Evolutionary conservation across 2,888 invertebrate species (phyloP), one percentile per base, ranked within the genome.

Genomic region (Aleiodes testaceus): DNA sequence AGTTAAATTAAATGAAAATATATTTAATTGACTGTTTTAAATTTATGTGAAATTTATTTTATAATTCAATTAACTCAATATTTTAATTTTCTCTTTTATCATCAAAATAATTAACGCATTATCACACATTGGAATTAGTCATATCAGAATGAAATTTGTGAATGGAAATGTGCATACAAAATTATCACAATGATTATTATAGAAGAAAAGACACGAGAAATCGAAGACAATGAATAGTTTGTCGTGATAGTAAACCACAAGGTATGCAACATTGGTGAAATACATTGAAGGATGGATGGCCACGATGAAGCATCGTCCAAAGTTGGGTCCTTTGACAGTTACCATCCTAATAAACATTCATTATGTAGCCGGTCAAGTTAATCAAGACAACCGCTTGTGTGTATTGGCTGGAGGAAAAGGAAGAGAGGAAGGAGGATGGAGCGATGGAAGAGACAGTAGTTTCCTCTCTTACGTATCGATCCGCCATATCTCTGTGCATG

Each of bases 341-440:
- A 72, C 75, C 72, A 69, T 70, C 74, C 79, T 80, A 79, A 81
- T 81, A 79, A 81, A 79, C 79, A 80, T 81, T 81, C 78, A 80
- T 80, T 81, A 79, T 75, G 69, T 74, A 70, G 69, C 74, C 73
- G 76, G 77, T 73, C 74, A 75, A 75, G 63, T 71, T 71, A 71
- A 71, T 71, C 71, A 71, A 75, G 78, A 74, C 77, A 68, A 79
- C 75, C 73, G 73, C 72, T 64, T 42, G 44, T 59, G 71, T 77
- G 77, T 79, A 79, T 77, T 75, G 76, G 68, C 76, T 77, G 7
- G 26, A 42, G 42, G 18, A 12, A 3, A 14, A 9, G 16, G 12
- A 20, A 9, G 6, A 1, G 7, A 59, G 16, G 9, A 18, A 14
- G 16, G 14, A 16, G 59, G 59, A 36, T 59, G 7, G 18, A 36